These are phyloP conservation scores for Acanthornis magna DNA, from an alignment of 2,797 vertebrate species.

Conservation along the genomic window DNA sequence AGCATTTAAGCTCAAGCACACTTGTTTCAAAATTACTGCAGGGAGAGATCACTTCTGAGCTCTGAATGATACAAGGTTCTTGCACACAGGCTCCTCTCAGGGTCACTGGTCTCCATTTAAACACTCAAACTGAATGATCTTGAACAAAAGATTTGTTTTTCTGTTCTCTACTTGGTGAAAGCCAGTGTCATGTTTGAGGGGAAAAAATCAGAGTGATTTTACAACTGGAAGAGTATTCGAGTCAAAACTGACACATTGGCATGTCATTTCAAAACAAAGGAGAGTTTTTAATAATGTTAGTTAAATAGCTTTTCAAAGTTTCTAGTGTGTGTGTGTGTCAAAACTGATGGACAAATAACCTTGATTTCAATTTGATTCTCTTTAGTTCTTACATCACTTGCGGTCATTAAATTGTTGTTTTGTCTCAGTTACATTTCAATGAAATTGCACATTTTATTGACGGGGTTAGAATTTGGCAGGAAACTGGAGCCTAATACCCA, in stretches of 20 bases:
- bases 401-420: neutral
- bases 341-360: neutral
- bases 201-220: neutral
- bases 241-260: neutral
- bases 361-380: neutral
- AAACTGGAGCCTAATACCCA: neutral
- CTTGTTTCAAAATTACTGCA: neutral
- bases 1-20: neutral
- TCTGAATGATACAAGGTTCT: neutral
- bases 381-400: neutral
- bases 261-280: neutral
- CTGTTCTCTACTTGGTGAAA: neutral
- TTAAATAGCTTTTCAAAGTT: neutral
- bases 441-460: neutral
- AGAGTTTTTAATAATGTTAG: neutral
- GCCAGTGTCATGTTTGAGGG: neutral
- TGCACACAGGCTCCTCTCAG: neutral
- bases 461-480: neutral
- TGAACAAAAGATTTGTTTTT: neutral
- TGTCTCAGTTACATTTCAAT: neutral
- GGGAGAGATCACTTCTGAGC: neutral
- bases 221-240: neutral
- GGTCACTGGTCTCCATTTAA: neutral
- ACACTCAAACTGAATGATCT: neutral
- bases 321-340: neutral